Evolutionary conservation across 2,888 invertebrate species (phyloP).

Genomic region (Synanthedon formicaeformis): DNA sequence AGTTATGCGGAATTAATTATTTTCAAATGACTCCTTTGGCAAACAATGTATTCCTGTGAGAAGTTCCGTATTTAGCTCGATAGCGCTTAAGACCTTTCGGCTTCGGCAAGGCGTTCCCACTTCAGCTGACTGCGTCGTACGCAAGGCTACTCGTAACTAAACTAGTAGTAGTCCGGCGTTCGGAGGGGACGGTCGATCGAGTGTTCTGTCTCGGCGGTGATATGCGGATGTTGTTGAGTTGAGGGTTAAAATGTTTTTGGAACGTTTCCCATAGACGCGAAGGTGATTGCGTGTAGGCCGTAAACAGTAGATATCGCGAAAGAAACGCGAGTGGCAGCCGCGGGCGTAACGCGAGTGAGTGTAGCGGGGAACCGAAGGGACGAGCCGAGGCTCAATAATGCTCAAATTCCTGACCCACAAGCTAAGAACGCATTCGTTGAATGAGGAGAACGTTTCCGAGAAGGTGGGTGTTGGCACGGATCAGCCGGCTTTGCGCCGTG

Average conservation of each 20-base stretch:
- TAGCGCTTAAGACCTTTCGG: constrained; percentile 48
- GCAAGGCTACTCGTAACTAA: constrained; percentile 56
- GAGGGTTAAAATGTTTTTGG: constrained; percentile 48
- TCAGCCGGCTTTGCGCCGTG: constrained; percentile 13
- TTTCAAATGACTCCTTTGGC: constrained; percentile 3
- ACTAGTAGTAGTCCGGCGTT: constrained; percentile 59
- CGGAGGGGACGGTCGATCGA: constrained; percentile 41
- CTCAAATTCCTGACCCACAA: constrained; percentile 88
- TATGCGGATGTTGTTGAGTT: constrained; percentile 39
- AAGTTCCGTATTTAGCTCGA: constrained; percentile 33
- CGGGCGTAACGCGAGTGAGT: constrained; percentile 16
- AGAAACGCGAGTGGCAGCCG: constrained; percentile 5
- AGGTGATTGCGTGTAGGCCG: constrained; percentile 13
- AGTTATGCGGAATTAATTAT: background rate
- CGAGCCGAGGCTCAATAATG: constrained; percentile 76
- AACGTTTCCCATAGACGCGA: constrained; percentile 47
- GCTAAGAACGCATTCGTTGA: constrained; percentile 86
- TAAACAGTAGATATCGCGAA: constrained; percentile 13
- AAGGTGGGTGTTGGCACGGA: constrained; percentile 73
- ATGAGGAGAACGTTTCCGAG: constrained; percentile 82
- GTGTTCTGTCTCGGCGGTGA: constrained; percentile 28
- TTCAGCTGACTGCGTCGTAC: constrained; percentile 71
- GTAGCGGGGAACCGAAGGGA: constrained; percentile 43
- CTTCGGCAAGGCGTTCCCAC: constrained; percentile 54
- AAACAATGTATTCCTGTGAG: constrained; percentile 11